Evolutionary conservation across 2,113 vertebrate species (phyloP), one percentile per base, ranked within the genome.

Genomic region (Geococcyx californianus): DNA sequence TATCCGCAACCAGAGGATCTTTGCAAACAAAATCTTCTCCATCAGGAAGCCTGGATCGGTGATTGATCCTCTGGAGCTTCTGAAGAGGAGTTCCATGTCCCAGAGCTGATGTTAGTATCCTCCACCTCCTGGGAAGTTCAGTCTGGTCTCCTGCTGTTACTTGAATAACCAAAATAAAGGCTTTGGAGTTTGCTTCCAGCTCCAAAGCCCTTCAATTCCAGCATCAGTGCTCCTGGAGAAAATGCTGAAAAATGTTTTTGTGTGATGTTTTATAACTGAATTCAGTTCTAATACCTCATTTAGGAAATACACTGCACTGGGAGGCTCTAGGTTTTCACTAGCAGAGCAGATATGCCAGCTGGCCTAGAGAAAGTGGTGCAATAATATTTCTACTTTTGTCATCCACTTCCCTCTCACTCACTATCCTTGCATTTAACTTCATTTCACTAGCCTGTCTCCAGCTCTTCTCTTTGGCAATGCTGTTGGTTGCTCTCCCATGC

Each of bases 21-120:
- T 76, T 74, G 51, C 44, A 80, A 73, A 82, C 21, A 66, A 74
- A 74, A 75, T 69, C 44, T 79, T 16, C 13, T 85, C 63, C 34
- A 40, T 87, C 89, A 88, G 90, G 95, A 93, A 95, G 56, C 68
- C 26, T 77, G 76, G n/a, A 84, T 59, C 45, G 34, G 28, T 75
- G 88, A 94, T 70, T 54, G 80, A 33, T 93, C 12, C 58, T 69
- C 1, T 5, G 72, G 68, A 45, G 31, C 77, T 92, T 89, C 93
- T 56, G 40, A 18, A 60, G 76, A 82, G 54, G 45, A 54, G 16
- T 62, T 92, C 68, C 86, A 68, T 51, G 55, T 74, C 85, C 47
- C 75, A 73, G 81, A 68, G 75, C 29, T 78, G 63, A 16, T 0
- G 13, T 52, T 16, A 20, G 26, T 51, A 19, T 55, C 47, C 33